These are phyloP conservation scores for Malacoraja senta DNA, from an alignment of 2,797 vertebrate species.

Conservation along the genomic window DNA sequence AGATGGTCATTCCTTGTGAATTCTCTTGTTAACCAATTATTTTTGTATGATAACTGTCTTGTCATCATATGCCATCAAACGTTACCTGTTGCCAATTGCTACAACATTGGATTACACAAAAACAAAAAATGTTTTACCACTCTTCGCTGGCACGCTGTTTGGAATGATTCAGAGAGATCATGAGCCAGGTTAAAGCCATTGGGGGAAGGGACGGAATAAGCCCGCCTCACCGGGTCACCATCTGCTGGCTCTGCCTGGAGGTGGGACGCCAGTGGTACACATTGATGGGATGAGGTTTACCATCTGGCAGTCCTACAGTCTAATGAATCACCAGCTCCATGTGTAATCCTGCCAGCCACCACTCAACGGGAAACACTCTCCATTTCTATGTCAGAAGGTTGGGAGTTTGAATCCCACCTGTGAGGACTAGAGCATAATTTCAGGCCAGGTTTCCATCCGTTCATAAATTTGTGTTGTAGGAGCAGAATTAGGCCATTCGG, in stretches of 20 bases:
- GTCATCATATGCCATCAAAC: background rate
- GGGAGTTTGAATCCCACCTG: background rate
- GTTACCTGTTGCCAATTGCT: background rate
- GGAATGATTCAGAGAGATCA: background rate
- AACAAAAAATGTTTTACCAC: background rate
- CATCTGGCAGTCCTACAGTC: background rate
- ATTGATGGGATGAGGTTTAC: background rate
- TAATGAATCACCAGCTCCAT: background rate
- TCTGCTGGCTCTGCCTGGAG: background rate
- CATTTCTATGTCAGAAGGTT: background rate
- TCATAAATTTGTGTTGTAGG: no score
- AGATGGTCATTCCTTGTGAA: background rate
- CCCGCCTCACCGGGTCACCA: background rate
- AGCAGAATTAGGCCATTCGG: no score
- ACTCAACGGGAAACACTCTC: background rate
- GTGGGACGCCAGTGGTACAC: background rate
- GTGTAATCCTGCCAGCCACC: background rate
- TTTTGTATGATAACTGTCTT: background rate
- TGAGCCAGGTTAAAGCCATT: background rate
- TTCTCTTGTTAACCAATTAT: background rate
- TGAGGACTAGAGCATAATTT: background rate
- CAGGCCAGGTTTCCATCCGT: background rate
- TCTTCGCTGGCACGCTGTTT: background rate
- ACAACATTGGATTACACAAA: background rate
- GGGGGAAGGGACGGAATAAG: background rate